These are phyloP conservation scores for Andrena trimmerana DNA, from an alignment of 2,888 invertebrate species.

Conservation along the genomic window DNA sequence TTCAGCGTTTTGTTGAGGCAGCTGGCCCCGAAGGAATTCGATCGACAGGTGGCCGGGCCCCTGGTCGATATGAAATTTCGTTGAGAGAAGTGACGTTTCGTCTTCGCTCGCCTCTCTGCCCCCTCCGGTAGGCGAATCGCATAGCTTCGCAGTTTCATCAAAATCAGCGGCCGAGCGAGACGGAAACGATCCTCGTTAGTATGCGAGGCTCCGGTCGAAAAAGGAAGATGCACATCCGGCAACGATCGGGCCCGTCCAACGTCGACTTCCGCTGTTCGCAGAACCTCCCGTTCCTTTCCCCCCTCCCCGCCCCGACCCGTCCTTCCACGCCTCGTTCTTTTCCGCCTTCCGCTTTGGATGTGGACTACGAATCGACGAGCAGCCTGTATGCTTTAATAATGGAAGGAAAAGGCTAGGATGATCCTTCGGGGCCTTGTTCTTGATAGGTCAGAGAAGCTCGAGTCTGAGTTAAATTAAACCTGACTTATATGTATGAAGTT, in stretches of 20 bases:
- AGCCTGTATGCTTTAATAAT: constrained; percentile 23
- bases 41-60: constrained; percentile 54
- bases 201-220: constrained; percentile 80
- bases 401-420: constrained; percentile 18
- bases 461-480: too few relatives aligned
- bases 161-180: constrained; percentile 54
- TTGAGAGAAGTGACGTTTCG: not conserved
- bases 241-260: constrained; percentile 80
- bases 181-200: constrained; percentile 72
- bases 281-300: constrained; percentile 72
- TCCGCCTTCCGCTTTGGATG: constrained; percentile 60
- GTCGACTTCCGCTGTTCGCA: constrained; percentile 82
- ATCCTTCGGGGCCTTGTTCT: not conserved
- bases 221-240: constrained; percentile 84
- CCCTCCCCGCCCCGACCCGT: constrained; percentile 33
- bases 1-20: constrained; percentile 34
- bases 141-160: constrained; percentile 57
- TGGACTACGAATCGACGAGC: constrained; percentile 52
- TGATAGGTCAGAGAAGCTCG: not conserved
- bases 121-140: constrained; percentile 31
- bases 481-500: too few relatives aligned
- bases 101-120: not conserved
- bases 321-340: constrained; percentile 60
- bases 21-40: constrained; percentile 45
- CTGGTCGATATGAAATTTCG: constrained; percentile 37